Percentiles rank a stretch among this genome's conserved stretches.
phyloP scores from a whole-genome alignment of 2,888 invertebrate genomes.

The Tachina fera region DNA sequence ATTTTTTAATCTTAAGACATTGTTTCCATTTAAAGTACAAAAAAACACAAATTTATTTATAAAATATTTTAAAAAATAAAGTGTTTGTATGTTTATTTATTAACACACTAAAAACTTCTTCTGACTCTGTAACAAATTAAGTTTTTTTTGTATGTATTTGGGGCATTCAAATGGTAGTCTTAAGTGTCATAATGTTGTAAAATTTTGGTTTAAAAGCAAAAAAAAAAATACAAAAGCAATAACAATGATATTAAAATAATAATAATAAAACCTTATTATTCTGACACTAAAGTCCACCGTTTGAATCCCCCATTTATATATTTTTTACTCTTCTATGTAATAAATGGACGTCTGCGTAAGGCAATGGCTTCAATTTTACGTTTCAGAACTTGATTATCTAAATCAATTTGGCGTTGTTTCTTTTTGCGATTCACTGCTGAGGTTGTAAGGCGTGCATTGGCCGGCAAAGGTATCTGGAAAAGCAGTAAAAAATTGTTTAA shows the following conservation, averaged over 20 bases:
- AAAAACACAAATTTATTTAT: slow-evolving; percentile 16
- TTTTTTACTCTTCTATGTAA: slow-evolving; percentile 32
- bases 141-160: background rate
- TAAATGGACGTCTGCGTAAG: slow-evolving; percentile 59
- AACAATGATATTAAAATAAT: too few species aligned
- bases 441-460: slow-evolving; percentile 75
- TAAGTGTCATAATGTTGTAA: too few species aligned
- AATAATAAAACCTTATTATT: too few species aligned
- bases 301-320: too few species aligned
- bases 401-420: slow-evolving; percentile 85
- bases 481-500: background rate
- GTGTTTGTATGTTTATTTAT: slow-evolving; percentile 39
- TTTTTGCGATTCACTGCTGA: slow-evolving; percentile 84
- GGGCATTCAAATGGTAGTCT: too few species aligned
- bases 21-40: background rate
- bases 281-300: too few species aligned
- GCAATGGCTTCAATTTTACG: slow-evolving; percentile 81
- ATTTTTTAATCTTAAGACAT: background rate
- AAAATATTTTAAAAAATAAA: slow-evolving; percentile 60
- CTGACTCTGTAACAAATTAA: slow-evolving; percentile 17
- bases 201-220: too few species aligned
- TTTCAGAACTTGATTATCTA: slow-evolving; percentile 85
- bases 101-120: slow-evolving; percentile 6
- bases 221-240: too few species aligned
- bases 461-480: slow-evolving; percentile 74